Evolutionary conservation across 2,888 invertebrate genomes (phyloP), one percentile per base, ranked within the genome.

Genomic region (Miltochrista miniata): DNA sequence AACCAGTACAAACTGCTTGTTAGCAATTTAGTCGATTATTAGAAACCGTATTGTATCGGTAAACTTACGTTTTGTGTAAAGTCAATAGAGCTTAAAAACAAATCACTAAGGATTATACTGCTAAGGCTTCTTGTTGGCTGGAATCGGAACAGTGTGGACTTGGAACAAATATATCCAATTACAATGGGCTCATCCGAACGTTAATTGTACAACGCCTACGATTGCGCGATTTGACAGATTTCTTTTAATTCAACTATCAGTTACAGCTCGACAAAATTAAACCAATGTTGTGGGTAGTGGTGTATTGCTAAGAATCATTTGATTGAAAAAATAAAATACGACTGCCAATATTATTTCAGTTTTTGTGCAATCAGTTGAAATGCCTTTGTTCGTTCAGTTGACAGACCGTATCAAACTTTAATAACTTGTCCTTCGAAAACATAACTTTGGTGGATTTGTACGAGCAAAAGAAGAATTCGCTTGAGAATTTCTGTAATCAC

Each of bases 181-280:
- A 70, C 68, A 56, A n/a, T 53, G 55, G 54, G 59, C 61, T 65
- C 59, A 59, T 59, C 62, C 52, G 48, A 52, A 54, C 56, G 48
- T 47, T 54, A 62, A 62, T 65, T 52, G 59, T 45, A 67, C 64
- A 59, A 71, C 77, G 72, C 78, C 67, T 73, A 56, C 64, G 67
- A 65, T 68, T 71, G 64, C 61, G 56, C 68, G 68, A 74, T 74
- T 76, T 70, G 59, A 68, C 59, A 56, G 71, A 62, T 61, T 68
- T 58, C 7, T 35, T n/a, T 38, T 18, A 11, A n/a, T 38, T 24
- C n/a, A 7, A 24, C 8, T 24, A 24, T 7, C 15, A 13, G 7
- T 36, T 13, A 14, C 13, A 8, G 18, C 5, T 24, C 3, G 18
- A 24, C 5, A 24, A 24, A 4, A 24, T 24, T 24, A 4, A 4